A percentile compares a stretch with the other conserved stretches of the same genome.
These are phyloP conservation scores for Merodon equestris DNA, from an alignment of 2,888 invertebrate species.

Conservation along the genomic window DNA sequence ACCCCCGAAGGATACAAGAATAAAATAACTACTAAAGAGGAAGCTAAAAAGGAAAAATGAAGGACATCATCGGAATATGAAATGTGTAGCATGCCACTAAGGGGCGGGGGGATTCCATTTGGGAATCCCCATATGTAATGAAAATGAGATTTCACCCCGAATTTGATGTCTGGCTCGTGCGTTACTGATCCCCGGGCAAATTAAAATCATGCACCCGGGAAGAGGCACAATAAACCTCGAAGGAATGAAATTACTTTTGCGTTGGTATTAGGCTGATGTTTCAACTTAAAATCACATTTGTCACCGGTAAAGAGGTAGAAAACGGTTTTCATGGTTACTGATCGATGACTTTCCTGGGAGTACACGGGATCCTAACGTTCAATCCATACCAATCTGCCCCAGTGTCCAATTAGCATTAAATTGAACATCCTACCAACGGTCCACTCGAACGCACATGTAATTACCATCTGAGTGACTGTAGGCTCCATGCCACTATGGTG, in stretches of 20 bases:
- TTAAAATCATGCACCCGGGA: constrained; percentile 30
- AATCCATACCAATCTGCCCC: no score
- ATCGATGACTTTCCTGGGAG: no score
- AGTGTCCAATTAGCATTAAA: background rate
- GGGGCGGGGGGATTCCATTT: constrained; percentile 4
- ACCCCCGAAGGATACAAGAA: constrained; percentile 13
- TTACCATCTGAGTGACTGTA: no score
- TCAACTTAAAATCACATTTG: constrained; percentile 12
- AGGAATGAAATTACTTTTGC: no score
- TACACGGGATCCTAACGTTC: no score
- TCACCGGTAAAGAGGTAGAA: background rate
- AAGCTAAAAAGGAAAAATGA: constrained; percentile 31
- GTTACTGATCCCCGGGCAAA: constrained; percentile 39
- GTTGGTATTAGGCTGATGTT: background rate
- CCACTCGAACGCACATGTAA: no score
- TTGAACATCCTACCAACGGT: background rate
- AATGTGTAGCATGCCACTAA: constrained; percentile 3
- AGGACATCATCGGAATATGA: constrained; percentile 23
- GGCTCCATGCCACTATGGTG: no score
- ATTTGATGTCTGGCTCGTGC: constrained; percentile 24
- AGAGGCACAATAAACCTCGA: background rate
- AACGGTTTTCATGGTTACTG: no score
- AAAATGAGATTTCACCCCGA: constrained; percentile 39
- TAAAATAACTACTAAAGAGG: constrained; percentile 21
- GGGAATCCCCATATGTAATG: constrained; percentile 44